Evolutionary conservation across 1,140 invertebrate species (phyloP).

Genomic region (Rhyzopertha dominica): DNA sequence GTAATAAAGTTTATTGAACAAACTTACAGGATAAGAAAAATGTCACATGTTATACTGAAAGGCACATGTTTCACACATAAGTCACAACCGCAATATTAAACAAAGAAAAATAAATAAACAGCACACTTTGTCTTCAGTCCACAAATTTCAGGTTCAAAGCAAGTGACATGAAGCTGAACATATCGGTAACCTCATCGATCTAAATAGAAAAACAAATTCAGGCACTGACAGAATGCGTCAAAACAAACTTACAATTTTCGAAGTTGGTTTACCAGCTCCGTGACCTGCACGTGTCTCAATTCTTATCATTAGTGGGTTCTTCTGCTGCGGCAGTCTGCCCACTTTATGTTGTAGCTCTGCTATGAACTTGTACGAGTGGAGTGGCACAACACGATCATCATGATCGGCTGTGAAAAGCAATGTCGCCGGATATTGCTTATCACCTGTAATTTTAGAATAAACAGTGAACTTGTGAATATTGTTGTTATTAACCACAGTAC

Average conservation of each 20-base stretch:
- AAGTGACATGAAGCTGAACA: conserved; percentile 80
- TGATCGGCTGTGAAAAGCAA: conserved; percentile 94
- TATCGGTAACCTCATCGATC: conserved; percentile 87
- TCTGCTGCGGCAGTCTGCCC: conserved; percentile 60
- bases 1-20: too few relatives aligned
- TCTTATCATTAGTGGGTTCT: conserved; percentile 82
- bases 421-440: conserved; percentile 80
- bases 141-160: conserved; percentile 66
- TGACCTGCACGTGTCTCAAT: conserved; percentile 96
- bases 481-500: conserved; percentile 9
- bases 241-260: conserved; percentile 68
- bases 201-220: conserved; percentile 49
- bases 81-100: too few relatives aligned
- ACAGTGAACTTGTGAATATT: conserved; percentile 10
- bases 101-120: too few relatives aligned
- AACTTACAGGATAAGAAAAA: too few relatives aligned
- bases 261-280: conserved; percentile 93
- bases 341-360: conserved; percentile 82
- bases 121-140: too few relatives aligned
- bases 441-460: conserved; percentile 26
- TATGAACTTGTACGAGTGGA: conserved; percentile 93
- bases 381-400: conserved; percentile 94
- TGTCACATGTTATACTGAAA: too few relatives aligned
- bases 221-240: too few relatives aligned
- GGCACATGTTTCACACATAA: too few relatives aligned